Percentiles rank a stretch among this genome's conserved stretches.
Conservation (phyloP, 2,797 vertebrate species). For the Psittacula derbiana region DNA sequence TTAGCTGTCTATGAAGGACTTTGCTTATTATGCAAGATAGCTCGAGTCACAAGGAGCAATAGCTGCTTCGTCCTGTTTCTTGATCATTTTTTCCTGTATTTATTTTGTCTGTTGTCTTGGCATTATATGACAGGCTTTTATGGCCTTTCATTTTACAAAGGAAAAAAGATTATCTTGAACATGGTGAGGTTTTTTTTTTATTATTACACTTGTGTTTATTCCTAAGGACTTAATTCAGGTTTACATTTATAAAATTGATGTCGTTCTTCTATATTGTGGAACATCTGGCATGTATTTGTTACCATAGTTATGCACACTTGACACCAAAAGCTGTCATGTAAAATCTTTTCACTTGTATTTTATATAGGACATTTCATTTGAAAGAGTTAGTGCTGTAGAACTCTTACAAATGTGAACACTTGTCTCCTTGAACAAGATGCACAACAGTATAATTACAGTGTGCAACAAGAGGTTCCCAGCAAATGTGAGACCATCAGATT, state of each 20-base stretch:
- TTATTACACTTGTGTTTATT: background rate
- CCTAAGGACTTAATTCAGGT: background rate
- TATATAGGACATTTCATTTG: background rate
- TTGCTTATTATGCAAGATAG: background rate
- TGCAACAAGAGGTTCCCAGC: background rate
- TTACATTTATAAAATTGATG: background rate
- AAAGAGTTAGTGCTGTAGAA: background rate
- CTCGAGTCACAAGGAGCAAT: background rate
- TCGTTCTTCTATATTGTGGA: background rate
- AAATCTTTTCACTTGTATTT: background rate
- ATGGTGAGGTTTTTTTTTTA: background rate
- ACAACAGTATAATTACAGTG: background rate
- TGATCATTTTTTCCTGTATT: background rate
- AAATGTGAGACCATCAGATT: accelerated
- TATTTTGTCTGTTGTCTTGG: background rate
- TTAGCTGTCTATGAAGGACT: background rate
- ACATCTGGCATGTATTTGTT: background rate
- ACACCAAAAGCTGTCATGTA: background rate
- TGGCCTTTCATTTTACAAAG: background rate
- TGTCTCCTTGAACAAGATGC: background rate
- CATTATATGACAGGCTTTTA: background rate
- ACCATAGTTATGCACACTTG: background rate
- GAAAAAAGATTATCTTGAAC: background rate
- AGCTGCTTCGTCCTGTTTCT: background rate
- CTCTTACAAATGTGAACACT: background rate